Conservation (phyloP, 2,797 vertebrate species). For the Esox masquinongy region DNA sequence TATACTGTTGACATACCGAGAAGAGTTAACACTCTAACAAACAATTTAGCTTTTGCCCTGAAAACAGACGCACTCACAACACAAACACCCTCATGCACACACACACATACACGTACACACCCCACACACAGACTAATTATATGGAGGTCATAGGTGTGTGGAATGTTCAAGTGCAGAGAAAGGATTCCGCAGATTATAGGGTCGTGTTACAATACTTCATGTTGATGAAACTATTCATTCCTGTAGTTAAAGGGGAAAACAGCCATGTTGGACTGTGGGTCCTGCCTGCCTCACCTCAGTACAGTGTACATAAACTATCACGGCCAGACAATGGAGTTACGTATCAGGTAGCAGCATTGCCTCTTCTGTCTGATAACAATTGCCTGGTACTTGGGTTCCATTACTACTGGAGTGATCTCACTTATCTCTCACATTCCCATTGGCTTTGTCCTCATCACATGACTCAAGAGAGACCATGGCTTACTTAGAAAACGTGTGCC, state of each 20-base stretch:
- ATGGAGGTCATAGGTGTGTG: slow-evolving; percentile 1
- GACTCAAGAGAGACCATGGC: slow-evolving; percentile 28
- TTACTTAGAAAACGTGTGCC: slow-evolving; percentile 9
- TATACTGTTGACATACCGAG: no score
- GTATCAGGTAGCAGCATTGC: slow-evolving; percentile 50
- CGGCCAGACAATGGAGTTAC: slow-evolving; percentile 42
- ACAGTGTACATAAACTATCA: slow-evolving; percentile 52
- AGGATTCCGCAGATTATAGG: slow-evolving; percentile 34
- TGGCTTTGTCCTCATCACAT: slow-evolving; percentile 28
- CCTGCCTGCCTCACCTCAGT: slow-evolving; percentile 65
- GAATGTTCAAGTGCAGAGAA: slow-evolving; percentile 34
- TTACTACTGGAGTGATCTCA: slow-evolving; percentile 46
- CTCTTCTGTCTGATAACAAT: slow-evolving; percentile 42
- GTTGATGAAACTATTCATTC: slow-evolving; percentile 46
- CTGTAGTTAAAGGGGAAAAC: slow-evolving; percentile 37
- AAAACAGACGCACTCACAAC: neutral
- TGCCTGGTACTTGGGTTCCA: slow-evolving; percentile 32
- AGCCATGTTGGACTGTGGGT: slow-evolving; percentile 56
- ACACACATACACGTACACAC: neutral
- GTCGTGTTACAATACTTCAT: slow-evolving; percentile 49
- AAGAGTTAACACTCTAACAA: neutral
- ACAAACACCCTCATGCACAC: neutral
- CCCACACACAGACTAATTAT: slow-evolving; percentile 10
- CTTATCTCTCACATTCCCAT: slow-evolving; percentile 9
- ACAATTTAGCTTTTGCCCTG: neutral